A percentile compares a stretch with the other conserved stretches of the same genome.
phyloP scores from a whole-genome alignment of 2,113 vertebrate species.

The Chelonoidis abingdonii region DNA sequence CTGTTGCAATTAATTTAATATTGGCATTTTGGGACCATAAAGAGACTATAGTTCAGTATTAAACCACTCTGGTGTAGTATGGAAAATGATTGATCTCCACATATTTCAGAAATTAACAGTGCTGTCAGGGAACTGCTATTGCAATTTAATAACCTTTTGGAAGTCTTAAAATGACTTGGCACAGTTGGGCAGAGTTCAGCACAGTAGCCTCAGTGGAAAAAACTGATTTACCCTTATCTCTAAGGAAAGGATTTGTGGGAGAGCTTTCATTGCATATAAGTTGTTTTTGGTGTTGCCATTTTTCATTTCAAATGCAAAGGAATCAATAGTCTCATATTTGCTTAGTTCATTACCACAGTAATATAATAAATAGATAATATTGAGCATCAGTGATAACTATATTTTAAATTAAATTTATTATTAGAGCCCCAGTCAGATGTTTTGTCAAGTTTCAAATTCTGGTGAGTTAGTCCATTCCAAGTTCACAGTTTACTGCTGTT shows the following conservation, averaged over 20 bases:
- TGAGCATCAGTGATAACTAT: background rate
- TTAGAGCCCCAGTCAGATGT: background rate
- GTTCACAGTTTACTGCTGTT: background rate
- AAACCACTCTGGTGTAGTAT: background rate
- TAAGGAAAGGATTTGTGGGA: background rate
- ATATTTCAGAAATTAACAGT: background rate
- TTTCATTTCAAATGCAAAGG: background rate
- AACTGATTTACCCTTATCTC: background rate
- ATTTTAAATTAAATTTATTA: background rate
- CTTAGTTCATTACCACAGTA: background rate
- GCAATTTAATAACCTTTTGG: background rate
- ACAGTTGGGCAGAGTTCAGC: background rate
- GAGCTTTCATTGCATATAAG: background rate
- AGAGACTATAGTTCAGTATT: background rate
- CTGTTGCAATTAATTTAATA: slow-evolving; percentile 10
- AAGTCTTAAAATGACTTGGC: background rate
- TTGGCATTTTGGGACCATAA: background rate
- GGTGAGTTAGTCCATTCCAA: background rate
- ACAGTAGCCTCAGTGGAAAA: background rate
- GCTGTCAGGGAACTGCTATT: background rate
- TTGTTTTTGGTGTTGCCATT: background rate
- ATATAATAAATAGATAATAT: background rate
- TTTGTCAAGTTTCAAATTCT: background rate
- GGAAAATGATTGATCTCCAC: background rate
- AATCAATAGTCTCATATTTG: background rate